Evolutionary conservation across 2,888 invertebrate genomes (phyloP).

Genomic region (Eledona agricola): DNA sequence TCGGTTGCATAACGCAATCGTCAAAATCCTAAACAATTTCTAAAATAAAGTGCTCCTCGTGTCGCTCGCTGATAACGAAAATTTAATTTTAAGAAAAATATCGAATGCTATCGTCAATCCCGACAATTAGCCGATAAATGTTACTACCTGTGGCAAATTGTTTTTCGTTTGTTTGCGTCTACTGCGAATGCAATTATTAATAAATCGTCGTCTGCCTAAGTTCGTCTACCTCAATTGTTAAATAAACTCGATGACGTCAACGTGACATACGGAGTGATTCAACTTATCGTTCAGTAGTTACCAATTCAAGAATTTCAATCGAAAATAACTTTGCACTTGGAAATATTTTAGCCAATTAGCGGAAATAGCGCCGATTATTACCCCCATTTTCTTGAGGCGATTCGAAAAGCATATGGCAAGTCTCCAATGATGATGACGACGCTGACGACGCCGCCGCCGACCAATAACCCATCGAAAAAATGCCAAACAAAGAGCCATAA

Average conservation of each 20-base stretch:
- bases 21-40: too few species aligned
- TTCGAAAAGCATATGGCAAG: constrained; percentile 9
- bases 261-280: background rate
- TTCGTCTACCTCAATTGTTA: constrained; percentile 16
- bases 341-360: constrained; percentile 11
- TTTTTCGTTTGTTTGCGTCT: constrained; percentile 10
- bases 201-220: constrained; percentile 20
- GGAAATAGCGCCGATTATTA: constrained; percentile 2
- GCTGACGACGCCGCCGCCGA: too few species aligned
- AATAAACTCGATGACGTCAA: constrained; percentile 8
- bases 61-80: too few species aligned
- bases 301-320: too few species aligned
- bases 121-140: background rate
- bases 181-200: constrained; percentile 19
- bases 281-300: constrained; percentile 2
- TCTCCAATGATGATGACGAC: constrained; percentile 13
- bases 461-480: constrained; percentile 6
- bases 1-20: too few species aligned
- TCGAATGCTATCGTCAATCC: too few species aligned
- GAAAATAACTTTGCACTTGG: constrained; percentile 5
- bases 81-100: too few species aligned
- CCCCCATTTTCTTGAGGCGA: constrained; percentile 9
- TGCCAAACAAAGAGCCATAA: constrained; percentile 3
- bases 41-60: too few species aligned
- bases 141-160: constrained; percentile 9